These are phyloP conservation scores for Odontocolon sp. DNA, from an alignment of 2,888 invertebrate species.

Conservation along the genomic window DNA sequence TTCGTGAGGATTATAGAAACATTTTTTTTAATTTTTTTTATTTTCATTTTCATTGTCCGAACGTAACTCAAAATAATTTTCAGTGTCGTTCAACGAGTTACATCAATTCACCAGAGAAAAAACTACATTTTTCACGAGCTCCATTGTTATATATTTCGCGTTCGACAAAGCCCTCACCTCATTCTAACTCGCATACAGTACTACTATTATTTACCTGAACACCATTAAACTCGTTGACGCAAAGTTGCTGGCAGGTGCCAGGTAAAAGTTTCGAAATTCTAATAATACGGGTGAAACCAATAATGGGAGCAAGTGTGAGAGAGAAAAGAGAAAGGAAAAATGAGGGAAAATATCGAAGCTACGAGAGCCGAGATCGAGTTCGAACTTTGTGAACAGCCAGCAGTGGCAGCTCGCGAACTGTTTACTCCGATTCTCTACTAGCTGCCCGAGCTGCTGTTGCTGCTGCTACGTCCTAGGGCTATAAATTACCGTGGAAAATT, in stretches of 20 bases:
- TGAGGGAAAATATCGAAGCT: background rate
- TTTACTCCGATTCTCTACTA: constrained; percentile 34
- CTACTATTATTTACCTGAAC: constrained; percentile 21
- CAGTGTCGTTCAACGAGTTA: too few relatives aligned
- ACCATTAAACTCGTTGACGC: constrained; percentile 2
- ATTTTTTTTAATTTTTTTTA: background rate
- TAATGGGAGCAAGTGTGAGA: background rate
- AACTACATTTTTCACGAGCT: too few relatives aligned
- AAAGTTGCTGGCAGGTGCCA: constrained; percentile 11
- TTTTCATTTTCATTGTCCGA: background rate
- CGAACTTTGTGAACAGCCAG: constrained; percentile 40
- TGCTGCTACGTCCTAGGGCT: constrained; percentile 21
- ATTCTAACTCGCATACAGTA: background rate
- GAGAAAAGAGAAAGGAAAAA: constrained; percentile 6
- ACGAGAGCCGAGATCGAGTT: constrained; percentile 6
- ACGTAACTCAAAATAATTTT: too few relatives aligned
- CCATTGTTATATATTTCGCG: background rate
- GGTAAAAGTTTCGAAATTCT: constrained; percentile 35
- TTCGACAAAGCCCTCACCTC: background rate
- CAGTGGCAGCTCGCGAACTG: constrained; percentile 35
- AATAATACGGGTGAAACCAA: constrained; percentile 3
- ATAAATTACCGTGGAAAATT: constrained; percentile 49
- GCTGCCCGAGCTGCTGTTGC: background rate
- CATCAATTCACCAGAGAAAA: too few relatives aligned
- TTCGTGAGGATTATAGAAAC: background rate